Conservation (phyloP, 2,797 vertebrate species). For the Chelonia mydas region DNA sequence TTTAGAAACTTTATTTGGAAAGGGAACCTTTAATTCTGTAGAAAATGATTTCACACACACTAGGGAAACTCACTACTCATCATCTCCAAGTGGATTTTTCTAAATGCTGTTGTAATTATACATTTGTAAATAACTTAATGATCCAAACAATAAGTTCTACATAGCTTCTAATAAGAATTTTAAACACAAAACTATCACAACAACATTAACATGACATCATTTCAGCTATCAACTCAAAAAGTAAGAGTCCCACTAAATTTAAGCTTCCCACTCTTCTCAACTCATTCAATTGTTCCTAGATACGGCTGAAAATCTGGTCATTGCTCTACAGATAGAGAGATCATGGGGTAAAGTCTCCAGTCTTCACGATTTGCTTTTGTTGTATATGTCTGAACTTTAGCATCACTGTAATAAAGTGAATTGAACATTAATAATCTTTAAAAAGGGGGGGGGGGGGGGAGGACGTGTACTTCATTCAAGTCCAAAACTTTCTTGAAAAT, state of each 20-base stretch:
- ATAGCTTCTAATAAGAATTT: neutral
- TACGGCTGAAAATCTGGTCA: constrained; percentile 38
- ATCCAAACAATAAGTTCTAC: constrained; percentile 44
- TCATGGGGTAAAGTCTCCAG: neutral
- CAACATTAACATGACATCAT: constrained; percentile 53
- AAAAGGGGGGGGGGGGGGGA: too few relatives aligned
- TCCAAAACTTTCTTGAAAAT: neutral
- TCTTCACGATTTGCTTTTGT: constrained; percentile 6
- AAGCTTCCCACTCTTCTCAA: constrained; percentile 40
- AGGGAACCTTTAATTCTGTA: constrained; percentile 24
- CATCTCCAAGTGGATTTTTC: neutral
- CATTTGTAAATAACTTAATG: neutral
- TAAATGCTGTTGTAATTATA: constrained; percentile 54
- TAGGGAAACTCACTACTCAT: constrained; percentile 9
- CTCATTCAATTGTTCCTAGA: constrained; percentile 38
- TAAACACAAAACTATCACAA: constrained; percentile 23
- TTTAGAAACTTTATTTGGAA: neutral
- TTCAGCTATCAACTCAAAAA: constrained; percentile 3
- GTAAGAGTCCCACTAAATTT: constrained; percentile 26
- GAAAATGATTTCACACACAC: constrained; percentile 9
- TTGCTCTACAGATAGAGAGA: constrained; percentile 39
- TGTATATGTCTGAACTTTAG: constrained; percentile 45
- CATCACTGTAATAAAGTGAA: neutral
- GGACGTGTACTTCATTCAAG: neutral
- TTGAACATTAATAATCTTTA: neutral